Percentiles rank a stretch among this genome's conserved stretches.
phyloP scores from a whole-genome alignment of 2,797 vertebrate species.

The Pampus argenteus region DNA sequence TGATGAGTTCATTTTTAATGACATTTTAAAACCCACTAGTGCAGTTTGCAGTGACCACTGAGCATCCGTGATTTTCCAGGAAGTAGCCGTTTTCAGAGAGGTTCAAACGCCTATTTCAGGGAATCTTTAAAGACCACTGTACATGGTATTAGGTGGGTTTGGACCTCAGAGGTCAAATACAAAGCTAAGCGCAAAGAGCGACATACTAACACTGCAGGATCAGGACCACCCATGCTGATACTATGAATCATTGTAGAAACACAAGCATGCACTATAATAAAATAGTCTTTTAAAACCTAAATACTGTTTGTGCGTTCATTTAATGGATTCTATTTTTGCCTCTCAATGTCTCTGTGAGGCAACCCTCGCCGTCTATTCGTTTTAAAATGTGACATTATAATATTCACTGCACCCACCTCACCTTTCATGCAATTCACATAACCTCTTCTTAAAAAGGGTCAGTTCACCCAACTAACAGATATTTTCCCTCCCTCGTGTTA shows the following conservation, averaged over 20 bases:
- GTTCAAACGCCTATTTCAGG: constrained; percentile 10
- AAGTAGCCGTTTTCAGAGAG: background rate
- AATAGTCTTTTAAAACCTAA: background rate
- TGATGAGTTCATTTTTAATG: background rate
- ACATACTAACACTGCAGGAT: constrained; percentile 17
- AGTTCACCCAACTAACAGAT: constrained; percentile 11
- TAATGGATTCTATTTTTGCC: background rate
- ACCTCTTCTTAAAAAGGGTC: constrained; percentile 19
- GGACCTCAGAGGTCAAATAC: constrained; percentile 14
- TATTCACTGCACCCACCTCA: background rate
- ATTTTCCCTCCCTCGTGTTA: background rate
- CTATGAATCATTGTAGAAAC: background rate
- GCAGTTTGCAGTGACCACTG: background rate
- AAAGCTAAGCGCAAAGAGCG: constrained; percentile 5
- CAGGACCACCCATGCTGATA: constrained; percentile 39
- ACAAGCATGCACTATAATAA: background rate
- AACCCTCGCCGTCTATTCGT: background rate
- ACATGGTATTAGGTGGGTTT: constrained; percentile 8
- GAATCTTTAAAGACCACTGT: background rate
- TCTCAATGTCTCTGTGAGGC: background rate
- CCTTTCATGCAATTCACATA: constrained; percentile 1
- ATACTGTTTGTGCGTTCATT: background rate
- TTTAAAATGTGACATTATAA: background rate
- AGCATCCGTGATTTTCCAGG: background rate
- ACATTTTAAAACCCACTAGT: constrained; percentile 1